These are phyloP conservation scores for Nymphalis urticae DNA, from an alignment of 2,888 invertebrate genomes.

Conservation along the genomic window DNA sequence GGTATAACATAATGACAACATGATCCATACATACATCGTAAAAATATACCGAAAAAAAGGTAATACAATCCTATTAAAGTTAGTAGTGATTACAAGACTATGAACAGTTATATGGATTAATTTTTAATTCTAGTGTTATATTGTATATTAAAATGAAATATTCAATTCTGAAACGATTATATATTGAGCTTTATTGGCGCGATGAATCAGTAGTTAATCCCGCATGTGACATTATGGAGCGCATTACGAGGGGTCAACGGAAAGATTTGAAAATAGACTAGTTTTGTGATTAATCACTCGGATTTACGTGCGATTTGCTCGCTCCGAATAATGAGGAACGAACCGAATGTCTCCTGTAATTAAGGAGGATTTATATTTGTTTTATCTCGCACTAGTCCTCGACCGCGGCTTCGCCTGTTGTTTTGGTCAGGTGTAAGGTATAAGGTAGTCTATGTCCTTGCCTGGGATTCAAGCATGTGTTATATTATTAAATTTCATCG, in stretches of 20 bases:
- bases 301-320: slow-evolving; percentile 16
- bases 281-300: slow-evolving; percentile 31
- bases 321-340: background rate
- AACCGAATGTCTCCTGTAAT: background rate
- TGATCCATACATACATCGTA: too few species aligned
- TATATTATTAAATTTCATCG: too few species aligned
- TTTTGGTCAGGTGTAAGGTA: too few species aligned
- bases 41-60: background rate
- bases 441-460: too few species aligned
- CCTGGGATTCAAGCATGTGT: too few species aligned
- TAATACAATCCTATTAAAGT: background rate
- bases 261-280: slow-evolving; percentile 51
- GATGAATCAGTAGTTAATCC: slow-evolving; percentile 46
- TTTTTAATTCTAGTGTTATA: background rate
- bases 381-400: background rate
- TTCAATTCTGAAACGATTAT: slow-evolving; percentile 3
- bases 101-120: too few species aligned
- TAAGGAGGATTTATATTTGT: background rate
- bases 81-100: background rate
- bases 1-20: too few species aligned
- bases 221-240: slow-evolving; percentile 53
- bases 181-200: slow-evolving; percentile 28
- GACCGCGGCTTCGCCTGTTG: too few species aligned
- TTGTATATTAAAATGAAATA: background rate
- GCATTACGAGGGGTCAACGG: slow-evolving; percentile 48